Conservation (phyloP, 2,797 vertebrate genomes). For the Cynodonichthys magdalenae region DNA sequence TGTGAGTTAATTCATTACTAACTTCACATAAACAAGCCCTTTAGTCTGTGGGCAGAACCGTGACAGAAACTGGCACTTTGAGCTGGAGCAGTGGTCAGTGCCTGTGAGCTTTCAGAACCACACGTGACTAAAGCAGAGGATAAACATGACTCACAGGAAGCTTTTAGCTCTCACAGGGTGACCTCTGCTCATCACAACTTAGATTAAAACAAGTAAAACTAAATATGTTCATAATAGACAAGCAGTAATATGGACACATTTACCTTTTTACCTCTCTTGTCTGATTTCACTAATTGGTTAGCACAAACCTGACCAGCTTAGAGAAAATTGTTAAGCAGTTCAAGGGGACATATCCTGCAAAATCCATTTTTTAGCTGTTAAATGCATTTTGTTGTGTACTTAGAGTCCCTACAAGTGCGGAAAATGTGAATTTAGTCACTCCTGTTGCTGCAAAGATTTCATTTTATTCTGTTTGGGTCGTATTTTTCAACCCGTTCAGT, state of each 20-base stretch:
- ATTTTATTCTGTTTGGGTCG: too few species aligned
- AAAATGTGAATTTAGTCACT: too few species aligned
- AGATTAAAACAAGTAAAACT: background rate
- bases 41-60: constrained; percentile 9
- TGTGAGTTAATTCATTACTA: constrained; percentile 32
- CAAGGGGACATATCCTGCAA: too few species aligned
- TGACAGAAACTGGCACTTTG: constrained; percentile 15
- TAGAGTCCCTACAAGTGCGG: too few species aligned
- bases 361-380: too few species aligned
- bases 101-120: constrained; percentile 35
- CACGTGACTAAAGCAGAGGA: constrained; percentile 28
- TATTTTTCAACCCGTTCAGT: too few species aligned
- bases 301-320: too few species aligned
- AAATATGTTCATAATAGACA: background rate
- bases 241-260: background rate
- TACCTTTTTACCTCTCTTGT: too few species aligned
- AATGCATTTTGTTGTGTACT: too few species aligned
- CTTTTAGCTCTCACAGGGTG: constrained; percentile 1
- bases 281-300: too few species aligned
- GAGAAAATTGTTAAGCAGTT: too few species aligned
- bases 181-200: constrained; percentile 3
- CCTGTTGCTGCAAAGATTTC: too few species aligned
- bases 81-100: background rate
- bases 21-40: constrained; percentile 38
- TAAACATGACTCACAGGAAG: constrained; percentile 40